A percentile compares a stretch with the other conserved stretches of the same genome.
phyloP scores from a whole-genome alignment of 2,797 vertebrate species.

The Eutrigla gurnardus region DNA sequence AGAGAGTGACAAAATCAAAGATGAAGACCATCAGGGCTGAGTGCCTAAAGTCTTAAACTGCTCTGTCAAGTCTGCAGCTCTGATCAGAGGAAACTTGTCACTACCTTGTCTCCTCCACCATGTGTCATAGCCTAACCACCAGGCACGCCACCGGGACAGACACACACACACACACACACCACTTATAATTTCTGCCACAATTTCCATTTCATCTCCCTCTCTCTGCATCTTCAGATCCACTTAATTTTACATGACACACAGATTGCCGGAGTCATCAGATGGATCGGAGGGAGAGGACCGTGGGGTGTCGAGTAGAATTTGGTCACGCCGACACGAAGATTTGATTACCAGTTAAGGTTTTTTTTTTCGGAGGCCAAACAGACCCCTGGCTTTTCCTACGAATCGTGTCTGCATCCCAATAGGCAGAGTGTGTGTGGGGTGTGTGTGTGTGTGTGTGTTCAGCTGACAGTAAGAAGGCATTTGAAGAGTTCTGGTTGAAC shows the following conservation, averaged over 20 bases:
- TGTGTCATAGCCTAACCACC: constrained; percentile 49
- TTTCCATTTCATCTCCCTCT: constrained; percentile 58
- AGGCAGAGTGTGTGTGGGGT: constrained; percentile 22
- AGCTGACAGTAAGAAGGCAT: background rate
- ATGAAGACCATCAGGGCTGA: constrained; percentile 40
- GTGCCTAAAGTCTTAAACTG: constrained; percentile 48
- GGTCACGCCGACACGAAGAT: constrained; percentile 62
- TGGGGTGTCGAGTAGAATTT: constrained; percentile 55
- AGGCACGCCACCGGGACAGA: constrained; percentile 31
- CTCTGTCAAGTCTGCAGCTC: constrained; percentile 51
- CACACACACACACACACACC: constrained; percentile 40
- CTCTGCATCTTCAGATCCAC: constrained; percentile 58
- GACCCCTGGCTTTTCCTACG: constrained; percentile 50
- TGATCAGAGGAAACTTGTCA: constrained; percentile 71
- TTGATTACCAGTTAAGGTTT: constrained; percentile 48
- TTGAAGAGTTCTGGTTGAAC: constrained; percentile 15
- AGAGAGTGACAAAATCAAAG: constrained; percentile 27
- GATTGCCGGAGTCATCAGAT: constrained; percentile 63
- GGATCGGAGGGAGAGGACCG: constrained; percentile 34
- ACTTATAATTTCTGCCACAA: constrained; percentile 54
- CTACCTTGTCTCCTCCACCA: constrained; percentile 54
- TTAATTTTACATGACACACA: constrained; percentile 71
- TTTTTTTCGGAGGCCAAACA: constrained; percentile 58
- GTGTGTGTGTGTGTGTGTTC: background rate
- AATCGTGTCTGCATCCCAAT: constrained; percentile 51